Percentiles rank a stretch among this genome's conserved stretches.
Conservation (phyloP, 1,140 invertebrate species). For the Drosophila lacertosa region DNA sequence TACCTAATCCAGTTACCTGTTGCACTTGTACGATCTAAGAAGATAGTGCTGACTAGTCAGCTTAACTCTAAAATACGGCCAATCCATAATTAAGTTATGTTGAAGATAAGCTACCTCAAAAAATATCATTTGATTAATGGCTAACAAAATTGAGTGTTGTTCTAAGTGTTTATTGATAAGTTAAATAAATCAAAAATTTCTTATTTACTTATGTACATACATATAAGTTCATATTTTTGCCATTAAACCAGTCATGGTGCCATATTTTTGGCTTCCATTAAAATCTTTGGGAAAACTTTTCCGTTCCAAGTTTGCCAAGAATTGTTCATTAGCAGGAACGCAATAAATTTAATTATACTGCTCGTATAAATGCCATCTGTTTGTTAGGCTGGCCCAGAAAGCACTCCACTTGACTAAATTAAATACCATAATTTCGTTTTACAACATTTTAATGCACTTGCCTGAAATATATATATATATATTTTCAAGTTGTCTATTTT, state of each 20-base stretch:
- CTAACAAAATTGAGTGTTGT: too few relatives aligned
- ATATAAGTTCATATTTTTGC: too few relatives aligned
- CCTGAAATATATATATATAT: constrained; percentile 37
- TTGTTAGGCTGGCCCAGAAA: constrained; percentile 15
- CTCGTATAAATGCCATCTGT: constrained; percentile 52
- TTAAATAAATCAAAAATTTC: too few relatives aligned
- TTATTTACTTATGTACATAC: too few relatives aligned
- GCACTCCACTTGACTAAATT: constrained; percentile 64
- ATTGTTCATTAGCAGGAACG: constrained; percentile 27
- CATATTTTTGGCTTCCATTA: neutral
- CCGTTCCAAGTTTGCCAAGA: neutral
- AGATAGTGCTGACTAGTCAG: constrained; percentile 15
- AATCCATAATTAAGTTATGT: neutral
- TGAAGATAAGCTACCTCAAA: constrained; percentile 3
- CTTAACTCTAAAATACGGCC: constrained; percentile 7
- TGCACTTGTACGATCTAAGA: constrained; percentile 40
- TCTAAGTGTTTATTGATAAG: too few relatives aligned
- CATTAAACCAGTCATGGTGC: too few relatives aligned
- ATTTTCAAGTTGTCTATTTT: constrained; percentile 40
- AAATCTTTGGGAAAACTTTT: constrained; percentile 9
- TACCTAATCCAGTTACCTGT: constrained; percentile 2
- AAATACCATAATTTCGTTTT: constrained; percentile 69
- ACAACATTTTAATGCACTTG: constrained; percentile 76
- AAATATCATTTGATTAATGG: constrained; percentile 3
- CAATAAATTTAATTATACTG: constrained; percentile 42